Percentiles rank a stretch among this genome's conserved stretches.
These are phyloP conservation scores for Drosophila pseudoobscura DNA, from an alignment of 1,140 invertebrate genomes.

Conservation along the genomic window DNA sequence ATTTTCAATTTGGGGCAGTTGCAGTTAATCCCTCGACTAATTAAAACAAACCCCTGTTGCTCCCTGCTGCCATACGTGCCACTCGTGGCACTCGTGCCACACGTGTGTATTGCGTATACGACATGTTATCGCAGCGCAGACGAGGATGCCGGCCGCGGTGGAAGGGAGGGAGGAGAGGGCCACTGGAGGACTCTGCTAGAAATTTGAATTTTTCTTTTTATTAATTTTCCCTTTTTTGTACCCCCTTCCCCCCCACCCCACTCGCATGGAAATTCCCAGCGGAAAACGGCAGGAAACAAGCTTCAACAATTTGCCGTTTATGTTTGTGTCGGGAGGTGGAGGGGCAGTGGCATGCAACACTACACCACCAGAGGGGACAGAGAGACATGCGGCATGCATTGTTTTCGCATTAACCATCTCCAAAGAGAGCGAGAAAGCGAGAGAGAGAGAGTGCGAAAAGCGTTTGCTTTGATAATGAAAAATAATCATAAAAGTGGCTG, in stretches of 20 bases:
- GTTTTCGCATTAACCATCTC: conserved; percentile 32
- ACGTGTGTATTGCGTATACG: conserved; percentile 61
- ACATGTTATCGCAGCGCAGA: conserved; percentile 41
- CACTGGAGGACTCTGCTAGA: conserved; percentile 50
- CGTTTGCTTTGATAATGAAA: conserved; percentile 60
- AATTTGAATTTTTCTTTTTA: conserved; percentile 74
- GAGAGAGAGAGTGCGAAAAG: too few relatives aligned
- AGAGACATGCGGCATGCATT: conserved; percentile 4
- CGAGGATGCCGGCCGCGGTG: background rate
- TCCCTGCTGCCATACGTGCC: background rate
- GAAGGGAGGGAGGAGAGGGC: background rate
- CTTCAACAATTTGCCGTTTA: conserved; percentile 67
- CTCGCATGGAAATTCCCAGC: conserved; percentile 27
- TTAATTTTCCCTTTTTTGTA: conserved; percentile 52
- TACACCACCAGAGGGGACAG: background rate
- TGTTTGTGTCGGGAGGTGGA: conserved; percentile 17
- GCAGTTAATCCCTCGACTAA: conserved; percentile 57
- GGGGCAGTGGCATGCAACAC: conserved; percentile 19
- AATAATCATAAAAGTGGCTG: conserved; percentile 63
- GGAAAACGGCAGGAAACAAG: conserved; percentile 42
- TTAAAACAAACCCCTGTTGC: conserved; percentile 61
- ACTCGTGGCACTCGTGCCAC: background rate
- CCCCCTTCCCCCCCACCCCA: background rate
- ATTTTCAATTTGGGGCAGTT: conserved; percentile 43
- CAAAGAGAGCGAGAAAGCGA: too few relatives aligned